Percentiles rank a stretch among this genome's conserved stretches.
These are phyloP conservation scores for Phlogophora meticulosa DNA, from an alignment of 2,888 invertebrate species.

Conservation along the genomic window DNA sequence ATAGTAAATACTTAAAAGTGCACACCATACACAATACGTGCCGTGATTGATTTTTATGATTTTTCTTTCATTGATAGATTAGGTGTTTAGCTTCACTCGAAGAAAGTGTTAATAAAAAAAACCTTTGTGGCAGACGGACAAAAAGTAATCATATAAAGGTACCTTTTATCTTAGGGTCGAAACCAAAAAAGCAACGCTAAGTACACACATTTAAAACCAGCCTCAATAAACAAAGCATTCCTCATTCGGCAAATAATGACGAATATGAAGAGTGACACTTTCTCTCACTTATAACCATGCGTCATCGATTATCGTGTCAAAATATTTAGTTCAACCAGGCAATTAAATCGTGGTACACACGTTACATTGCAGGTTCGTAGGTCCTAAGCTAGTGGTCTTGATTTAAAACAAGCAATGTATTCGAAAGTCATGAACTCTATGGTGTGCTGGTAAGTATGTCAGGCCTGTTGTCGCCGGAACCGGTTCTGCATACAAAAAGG, in stretches of 20 bases:
- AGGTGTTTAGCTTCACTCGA: too few relatives aligned
- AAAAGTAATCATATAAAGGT: too few relatives aligned
- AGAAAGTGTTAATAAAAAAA: too few relatives aligned
- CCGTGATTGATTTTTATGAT: too few relatives aligned
- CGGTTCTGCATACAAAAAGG: slow-evolving; percentile 81
- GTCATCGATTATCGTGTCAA: slow-evolving; percentile 66
- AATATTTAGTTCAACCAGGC: slow-evolving; percentile 40
- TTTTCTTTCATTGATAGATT: too few relatives aligned
- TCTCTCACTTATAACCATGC: slow-evolving; percentile 70
- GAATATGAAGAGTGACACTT: slow-evolving; percentile 72
- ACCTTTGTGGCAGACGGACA: too few relatives aligned
- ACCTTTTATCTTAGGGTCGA: too few relatives aligned
- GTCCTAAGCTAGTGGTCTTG: background rate
- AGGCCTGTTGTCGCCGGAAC: slow-evolving; percentile 70
- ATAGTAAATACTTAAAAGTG: too few relatives aligned
- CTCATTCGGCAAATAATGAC: slow-evolving; percentile 66
- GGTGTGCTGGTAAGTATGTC: slow-evolving; percentile 72
- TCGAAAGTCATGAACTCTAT: slow-evolving; percentile 31
- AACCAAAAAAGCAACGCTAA: slow-evolving; percentile 9
- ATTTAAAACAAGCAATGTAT: slow-evolving; percentile 66
- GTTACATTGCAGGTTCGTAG: slow-evolving; percentile 57
- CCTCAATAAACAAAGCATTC: slow-evolving; percentile 27
- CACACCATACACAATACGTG: too few relatives aligned
- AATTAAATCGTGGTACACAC: slow-evolving; percentile 15
- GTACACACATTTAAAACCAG: background rate